Conservation (phyloP, 2,797 vertebrate genomes). For the Epinephelus malabaricus region DNA sequence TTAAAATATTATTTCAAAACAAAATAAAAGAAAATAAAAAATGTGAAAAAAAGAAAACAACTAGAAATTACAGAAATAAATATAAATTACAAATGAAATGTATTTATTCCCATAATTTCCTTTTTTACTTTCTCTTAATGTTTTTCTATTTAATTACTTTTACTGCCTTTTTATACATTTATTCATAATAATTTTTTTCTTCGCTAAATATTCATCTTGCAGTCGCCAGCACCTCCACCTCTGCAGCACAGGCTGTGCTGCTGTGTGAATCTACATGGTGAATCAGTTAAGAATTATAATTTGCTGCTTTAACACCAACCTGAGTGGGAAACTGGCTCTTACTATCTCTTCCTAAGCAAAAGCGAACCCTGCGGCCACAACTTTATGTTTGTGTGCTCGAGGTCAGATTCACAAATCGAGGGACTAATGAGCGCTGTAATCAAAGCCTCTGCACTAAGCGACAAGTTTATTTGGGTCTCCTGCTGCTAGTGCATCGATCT, state of each 20-base stretch:
- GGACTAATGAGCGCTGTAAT: constrained; percentile 30
- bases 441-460: constrained; percentile 19
- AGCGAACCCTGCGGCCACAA: neutral
- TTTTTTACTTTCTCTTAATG: neutral
- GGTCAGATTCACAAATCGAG: constrained; percentile 5
- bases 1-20: neutral
- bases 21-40: neutral
- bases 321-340: constrained; percentile 1
- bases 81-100: neutral
- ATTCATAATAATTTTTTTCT: neutral
- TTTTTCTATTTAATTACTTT: neutral
- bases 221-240: neutral
- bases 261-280: neutral
- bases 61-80: neutral
- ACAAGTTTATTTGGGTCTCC: constrained; percentile 23
- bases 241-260: neutral
- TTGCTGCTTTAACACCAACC: constrained; percentile 13
- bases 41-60: neutral
- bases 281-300: constrained; percentile 13
- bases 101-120: neutral
- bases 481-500: constrained; percentile 27
- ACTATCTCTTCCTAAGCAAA: constrained; percentile 8
- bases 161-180: neutral
- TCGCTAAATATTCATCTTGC: neutral
- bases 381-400: constrained; percentile 7